Evolutionary conservation across 2,797 vertebrate genomes (phyloP).

Genomic region (Halcyon smyrnensis): DNA sequence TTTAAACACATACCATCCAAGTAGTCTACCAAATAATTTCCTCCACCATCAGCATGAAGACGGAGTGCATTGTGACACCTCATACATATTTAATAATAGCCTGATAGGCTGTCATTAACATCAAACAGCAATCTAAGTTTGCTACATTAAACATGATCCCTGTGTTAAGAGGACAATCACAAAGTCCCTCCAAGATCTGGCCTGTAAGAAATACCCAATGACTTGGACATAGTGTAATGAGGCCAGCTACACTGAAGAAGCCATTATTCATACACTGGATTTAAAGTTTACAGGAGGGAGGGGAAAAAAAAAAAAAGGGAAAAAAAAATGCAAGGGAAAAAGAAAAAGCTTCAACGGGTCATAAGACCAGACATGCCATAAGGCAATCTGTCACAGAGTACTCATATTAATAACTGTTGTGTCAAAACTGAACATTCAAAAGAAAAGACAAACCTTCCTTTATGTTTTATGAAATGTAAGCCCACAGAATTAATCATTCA

Average conservation of each 20-base stretch:
- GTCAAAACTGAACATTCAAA: slow-evolving; percentile 68
- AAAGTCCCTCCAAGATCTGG: slow-evolving; percentile 41
- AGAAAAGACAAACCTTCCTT: slow-evolving; percentile 71
- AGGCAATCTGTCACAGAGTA: slow-evolving; percentile 66
- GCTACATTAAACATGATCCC: slow-evolving; percentile 74
- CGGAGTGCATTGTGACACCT: slow-evolving; percentile 45
- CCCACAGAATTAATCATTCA: slow-evolving; percentile 66
- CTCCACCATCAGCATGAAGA: slow-evolving; percentile 46
- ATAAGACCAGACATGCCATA: slow-evolving; percentile 55
- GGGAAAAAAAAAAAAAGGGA: no score
- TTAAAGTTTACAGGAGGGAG: not conserved
- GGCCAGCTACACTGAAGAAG: slow-evolving; percentile 27
- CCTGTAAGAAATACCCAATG: slow-evolving; percentile 3
- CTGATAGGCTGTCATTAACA: slow-evolving; percentile 74
- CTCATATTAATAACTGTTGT: slow-evolving; percentile 69
- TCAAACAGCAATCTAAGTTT: slow-evolving; percentile 66
- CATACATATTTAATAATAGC: slow-evolving; percentile 74
- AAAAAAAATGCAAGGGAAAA: not conserved
- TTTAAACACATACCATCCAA: not conserved
- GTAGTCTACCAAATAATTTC: slow-evolving; percentile 34
- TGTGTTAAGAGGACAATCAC: slow-evolving; percentile 62
- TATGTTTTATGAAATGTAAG: slow-evolving; percentile 65
- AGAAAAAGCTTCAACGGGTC: slow-evolving; percentile 45
- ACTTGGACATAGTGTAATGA: slow-evolving; percentile 48
- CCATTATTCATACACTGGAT: not conserved